Evolutionary conservation across 2,888 invertebrate species (phyloP).

Genomic region (Terebella lapidaria): DNA sequence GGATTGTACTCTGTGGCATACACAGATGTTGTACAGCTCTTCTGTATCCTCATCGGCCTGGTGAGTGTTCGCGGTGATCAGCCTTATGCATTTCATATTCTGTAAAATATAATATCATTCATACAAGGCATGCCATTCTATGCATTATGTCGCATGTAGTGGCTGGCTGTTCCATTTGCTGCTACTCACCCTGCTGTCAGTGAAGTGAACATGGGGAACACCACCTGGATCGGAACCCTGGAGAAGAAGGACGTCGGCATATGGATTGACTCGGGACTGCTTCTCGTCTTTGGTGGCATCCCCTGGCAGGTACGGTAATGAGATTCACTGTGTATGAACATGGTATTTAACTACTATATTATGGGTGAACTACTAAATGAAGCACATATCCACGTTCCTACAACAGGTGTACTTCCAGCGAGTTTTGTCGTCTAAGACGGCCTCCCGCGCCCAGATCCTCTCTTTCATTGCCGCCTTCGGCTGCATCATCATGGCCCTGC

Average conservation of each 20-base stretch:
- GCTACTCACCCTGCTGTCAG: slow-evolving; percentile 78
- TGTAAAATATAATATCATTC: not conserved
- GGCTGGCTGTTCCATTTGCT: slow-evolving; percentile 96
- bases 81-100: not conserved
- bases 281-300: slow-evolving; percentile 90
- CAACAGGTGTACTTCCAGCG: slow-evolving; percentile 99
- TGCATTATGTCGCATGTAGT: too few relatives aligned
- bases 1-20: slow-evolving; percentile 98
- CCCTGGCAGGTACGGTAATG: slow-evolving; percentile 62
- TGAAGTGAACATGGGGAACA: slow-evolving; percentile 62
- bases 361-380: not conserved
- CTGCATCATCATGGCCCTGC: slow-evolving; percentile 94
- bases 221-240: not conserved
- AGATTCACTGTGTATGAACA: not conserved
- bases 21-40: slow-evolving; percentile 95
- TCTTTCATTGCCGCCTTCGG: slow-evolving; percentile 95
- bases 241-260: not conserved
- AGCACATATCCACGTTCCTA: too few relatives aligned
- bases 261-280: slow-evolving; percentile 73
- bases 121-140: too few relatives aligned
- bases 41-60: slow-evolving; percentile 95
- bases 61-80: slow-evolving; percentile 56
- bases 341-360: not conserved
- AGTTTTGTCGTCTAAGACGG: slow-evolving; percentile 91
- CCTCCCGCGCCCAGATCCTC: slow-evolving; percentile 83